Evolutionary conservation across 2,888 invertebrate genomes (phyloP), one percentile per base, ranked within the genome.

Genomic region (Caenorhabditis auriculariae): DNA sequence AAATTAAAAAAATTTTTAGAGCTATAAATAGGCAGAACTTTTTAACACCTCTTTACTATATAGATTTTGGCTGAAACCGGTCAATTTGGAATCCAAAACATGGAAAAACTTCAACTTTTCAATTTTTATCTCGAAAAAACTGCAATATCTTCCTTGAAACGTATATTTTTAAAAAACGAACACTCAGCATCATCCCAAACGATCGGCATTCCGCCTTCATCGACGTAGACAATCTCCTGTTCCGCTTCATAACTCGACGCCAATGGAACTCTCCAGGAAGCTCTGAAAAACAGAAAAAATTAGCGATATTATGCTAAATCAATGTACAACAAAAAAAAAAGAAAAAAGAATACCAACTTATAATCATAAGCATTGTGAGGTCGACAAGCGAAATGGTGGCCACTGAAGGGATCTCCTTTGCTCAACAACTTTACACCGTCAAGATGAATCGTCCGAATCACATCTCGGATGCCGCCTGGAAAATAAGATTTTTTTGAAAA

Each of bases 301-400:
- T n/a, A n/a, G n/a, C 35, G 57, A 57, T 35, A 49, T 55, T 26
- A 29, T 44, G 27, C 21, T 15, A 44, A 9, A 12, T 12, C n/a
- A 32, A 12, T 37, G 32, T 48, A 35, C 15, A 48, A 24, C 19
- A 12, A 38, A 21, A 49, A 26, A 23, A 49, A 49, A 21, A 49
- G 19, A 23, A 49, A 49, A 44, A 5, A 9, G n/a, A 44, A 49
- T 5, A n/a, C 53, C 32, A n/a, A 60, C 56, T 43, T 54, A n/a
- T 39, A 45, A 24, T 62, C 62, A 17, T 58, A 58, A 21, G 54
- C 44, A 48, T 54, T 62, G 27, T 62, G 61, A 19, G 71, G 68
- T 6, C 51, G 39, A 41, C 71, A 71, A 5, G 54, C 61, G 41
- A 64, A 66, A 55, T 71, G 71, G 47, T 71, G 71, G 9, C 71